Percentiles rank a stretch among this genome's conserved stretches.
phyloP scores from a whole-genome alignment of 2,888 invertebrate species.

The Deroplatys truncata region DNA sequence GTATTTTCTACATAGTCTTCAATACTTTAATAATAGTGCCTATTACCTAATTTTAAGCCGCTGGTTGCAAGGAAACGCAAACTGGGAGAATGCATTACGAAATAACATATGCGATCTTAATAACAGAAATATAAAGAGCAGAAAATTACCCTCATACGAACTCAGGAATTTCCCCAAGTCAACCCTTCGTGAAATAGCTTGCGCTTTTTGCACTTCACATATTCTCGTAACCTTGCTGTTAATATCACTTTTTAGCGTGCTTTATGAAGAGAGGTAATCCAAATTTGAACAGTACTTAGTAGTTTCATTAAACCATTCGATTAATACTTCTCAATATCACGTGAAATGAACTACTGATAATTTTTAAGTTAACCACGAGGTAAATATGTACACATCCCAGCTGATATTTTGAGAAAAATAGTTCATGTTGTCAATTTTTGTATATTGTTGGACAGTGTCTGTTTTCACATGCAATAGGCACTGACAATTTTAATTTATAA shows the following conservation, averaged over 20 bases:
- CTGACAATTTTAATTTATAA: background rate
- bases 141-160: background rate
- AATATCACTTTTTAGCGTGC: background rate
- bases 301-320: background rate
- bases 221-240: background rate
- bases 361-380: constrained; percentile 9
- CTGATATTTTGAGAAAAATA: constrained; percentile 26
- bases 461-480: background rate
- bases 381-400: constrained; percentile 17
- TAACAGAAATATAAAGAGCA: too few species aligned
- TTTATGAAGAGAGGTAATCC: background rate
- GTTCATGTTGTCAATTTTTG: constrained; percentile 2
- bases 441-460: background rate
- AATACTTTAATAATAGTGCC: background rate
- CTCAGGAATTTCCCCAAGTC: background rate
- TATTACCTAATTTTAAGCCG: background rate
- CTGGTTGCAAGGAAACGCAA: background rate
- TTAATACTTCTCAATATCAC: background rate
- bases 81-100: too few species aligned
- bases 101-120: too few species aligned
- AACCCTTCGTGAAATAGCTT: background rate
- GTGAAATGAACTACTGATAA: background rate
- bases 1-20: background rate
- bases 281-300: background rate
- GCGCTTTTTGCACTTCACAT: background rate